These are phyloP conservation scores for Callyntrura sp. DNA, from an alignment of 2,888 invertebrate genomes.

Conservation along the genomic window DNA sequence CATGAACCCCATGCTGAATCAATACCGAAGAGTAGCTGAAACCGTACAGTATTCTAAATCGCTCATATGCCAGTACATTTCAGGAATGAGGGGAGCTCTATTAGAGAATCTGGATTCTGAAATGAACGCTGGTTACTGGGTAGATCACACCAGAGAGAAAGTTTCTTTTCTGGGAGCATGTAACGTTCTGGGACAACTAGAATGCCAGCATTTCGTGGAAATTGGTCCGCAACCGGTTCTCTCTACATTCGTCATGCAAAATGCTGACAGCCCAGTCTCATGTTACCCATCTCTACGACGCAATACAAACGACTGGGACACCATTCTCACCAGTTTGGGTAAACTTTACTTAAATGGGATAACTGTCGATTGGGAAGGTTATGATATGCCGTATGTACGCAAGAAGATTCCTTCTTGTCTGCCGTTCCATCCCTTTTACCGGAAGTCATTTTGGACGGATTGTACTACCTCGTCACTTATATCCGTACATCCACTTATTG, in stretches of 20 bases:
- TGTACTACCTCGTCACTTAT: neutral
- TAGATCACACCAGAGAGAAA: conserved; percentile 72
- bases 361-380: conserved; percentile 59
- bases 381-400: conserved; percentile 29
- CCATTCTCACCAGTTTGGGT: conserved; percentile 55
- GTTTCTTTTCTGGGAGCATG: conserved; percentile 67
- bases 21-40: conserved; percentile 36
- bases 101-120: conserved; percentile 12
- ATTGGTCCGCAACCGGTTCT: conserved; percentile 79
- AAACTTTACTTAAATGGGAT: conserved; percentile 63
- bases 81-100: conserved; percentile 60
- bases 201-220: conserved; percentile 68
- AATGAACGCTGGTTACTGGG: conserved; percentile 72
- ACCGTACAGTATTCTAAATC: conserved; percentile 8
- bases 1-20: conserved; percentile 71
- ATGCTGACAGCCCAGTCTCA: conserved; percentile 2
- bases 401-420: conserved; percentile 11
- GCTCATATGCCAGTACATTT: conserved; percentile 55
- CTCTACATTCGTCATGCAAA: too few relatives aligned
- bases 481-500: conserved; percentile 66
- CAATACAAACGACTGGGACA: conserved; percentile 63
- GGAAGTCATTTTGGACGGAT: conserved; percentile 55
- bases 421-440: conserved; percentile 54
- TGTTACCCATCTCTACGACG: conserved; percentile 70
- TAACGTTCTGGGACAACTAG: conserved; percentile 3